Evolutionary conservation across 2,797 vertebrate genomes (phyloP), one percentile per base, ranked within the genome.

Genomic region (Sebastes matsubarae): DNA sequence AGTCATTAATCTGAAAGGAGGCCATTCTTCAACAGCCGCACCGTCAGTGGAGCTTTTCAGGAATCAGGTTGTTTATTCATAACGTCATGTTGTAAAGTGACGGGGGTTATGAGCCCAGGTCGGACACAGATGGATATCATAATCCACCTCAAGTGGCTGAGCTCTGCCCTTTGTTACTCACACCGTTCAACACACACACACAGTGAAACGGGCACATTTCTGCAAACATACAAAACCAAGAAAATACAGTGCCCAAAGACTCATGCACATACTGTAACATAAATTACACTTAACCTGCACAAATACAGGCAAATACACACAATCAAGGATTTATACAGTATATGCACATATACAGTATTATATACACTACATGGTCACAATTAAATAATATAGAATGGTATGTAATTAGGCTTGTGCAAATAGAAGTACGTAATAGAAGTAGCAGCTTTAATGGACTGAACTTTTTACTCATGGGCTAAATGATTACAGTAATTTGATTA

Each of bases 1-100:
- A 80, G 79, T 87, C 81, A 87, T 88, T 87, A 86, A 87, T 90
- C 84, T 88, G 79, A 83, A 72, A 78, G 77, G 66, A 80, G 73
- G 70, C 59, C 22, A 73, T 81, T 82, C 64, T 72, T 85, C 79
- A 79, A 54, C 38, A n/a, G 72, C 72, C 3, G n/a, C 67, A 68
- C 68, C 57, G 60, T 72, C 80, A 24, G 42, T 29, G 59, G 34
- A 57, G 59, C 61, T 71, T 84, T 84, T 78, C 63, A 80, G 71
- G 57, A 83, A 65, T 69, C 24, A 58, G 32, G 76, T 57, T 88
- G 80, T 86, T 89, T 92, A 86, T 92, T 86, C 68, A 87, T 65
- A 68, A 85, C 67, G 68, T 61, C 60, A 57, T 75, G 84, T 77
- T 81, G 66, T 82, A 65, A 82, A 89, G 54, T 82, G 74, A 79